Percentiles rank a stretch among this genome's conserved stretches.
Evolutionary conservation across 2,797 vertebrate genomes (phyloP).

Genomic region (Pyrocephalus nanus): DNA sequence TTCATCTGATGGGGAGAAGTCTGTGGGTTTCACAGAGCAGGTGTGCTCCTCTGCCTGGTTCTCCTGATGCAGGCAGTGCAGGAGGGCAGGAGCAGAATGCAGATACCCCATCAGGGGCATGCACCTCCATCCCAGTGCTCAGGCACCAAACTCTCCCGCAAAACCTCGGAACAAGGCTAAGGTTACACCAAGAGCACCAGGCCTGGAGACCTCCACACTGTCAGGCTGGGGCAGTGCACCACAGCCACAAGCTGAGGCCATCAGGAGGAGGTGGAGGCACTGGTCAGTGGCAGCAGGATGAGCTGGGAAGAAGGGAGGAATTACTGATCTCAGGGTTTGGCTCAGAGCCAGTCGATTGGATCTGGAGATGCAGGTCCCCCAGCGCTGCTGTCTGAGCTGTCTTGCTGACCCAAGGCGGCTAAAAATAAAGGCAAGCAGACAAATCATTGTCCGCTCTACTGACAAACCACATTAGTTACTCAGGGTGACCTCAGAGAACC

Average conservation of each 20-base stretch:
- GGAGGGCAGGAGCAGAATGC: not conserved
- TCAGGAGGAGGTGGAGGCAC: not conserved
- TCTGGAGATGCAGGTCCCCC: not conserved
- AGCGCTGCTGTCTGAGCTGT: not conserved
- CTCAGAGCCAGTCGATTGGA: not conserved
- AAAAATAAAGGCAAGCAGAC: slow-evolving; percentile 4
- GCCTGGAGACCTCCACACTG: rapidly evolving
- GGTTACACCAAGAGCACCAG: rapidly evolving
- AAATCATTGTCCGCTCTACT: not conserved
- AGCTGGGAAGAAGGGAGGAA: not conserved
- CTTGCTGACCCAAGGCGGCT: not conserved
- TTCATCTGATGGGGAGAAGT: not conserved
- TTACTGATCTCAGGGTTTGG: not conserved
- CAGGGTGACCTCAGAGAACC: not conserved
- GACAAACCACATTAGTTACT: not conserved
- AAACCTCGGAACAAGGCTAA: not conserved
- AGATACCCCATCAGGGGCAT: not conserved
- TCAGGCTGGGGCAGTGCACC: not conserved
- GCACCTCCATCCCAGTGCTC: rapidly evolving
- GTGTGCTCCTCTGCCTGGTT: not conserved
- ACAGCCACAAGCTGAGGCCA: not conserved
- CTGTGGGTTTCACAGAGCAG: not conserved
- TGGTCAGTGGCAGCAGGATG: rapidly evolving
- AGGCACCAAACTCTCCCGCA: rapidly evolving
- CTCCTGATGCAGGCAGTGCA: rapidly evolving